Evolutionary conservation across 2,888 invertebrate genomes (phyloP).

Genomic region (Cataglyphis altisquamis): DNA sequence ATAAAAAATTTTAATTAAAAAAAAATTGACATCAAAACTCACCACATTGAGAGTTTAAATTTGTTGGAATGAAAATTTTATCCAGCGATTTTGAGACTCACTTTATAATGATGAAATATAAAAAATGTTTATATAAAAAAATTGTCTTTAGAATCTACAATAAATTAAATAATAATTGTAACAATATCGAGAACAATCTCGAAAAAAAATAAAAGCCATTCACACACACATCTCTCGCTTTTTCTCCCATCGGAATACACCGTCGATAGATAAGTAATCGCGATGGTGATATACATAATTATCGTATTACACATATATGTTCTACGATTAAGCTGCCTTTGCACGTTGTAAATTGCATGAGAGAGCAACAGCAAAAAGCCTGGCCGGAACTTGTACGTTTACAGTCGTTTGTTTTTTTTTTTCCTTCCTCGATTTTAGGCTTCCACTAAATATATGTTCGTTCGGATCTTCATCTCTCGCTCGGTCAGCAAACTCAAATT

Average conservation of each 20-base stretch:
- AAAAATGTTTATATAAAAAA: neutral
- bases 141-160: neutral
- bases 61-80: constrained; percentile 2
- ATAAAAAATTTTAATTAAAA: neutral
- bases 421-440: constrained; percentile 64
- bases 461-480: constrained; percentile 70
- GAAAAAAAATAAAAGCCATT: neutral
- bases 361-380: constrained; percentile 57
- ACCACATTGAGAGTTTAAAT: neutral
- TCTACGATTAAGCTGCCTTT: constrained; percentile 55
- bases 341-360: constrained; percentile 47
- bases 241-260: constrained; percentile 9
- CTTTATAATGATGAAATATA: neutral
- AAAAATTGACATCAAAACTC: neutral
- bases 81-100: neutral
- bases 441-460: constrained; percentile 63
- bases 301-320: constrained; percentile 22
- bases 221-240: constrained; percentile 2
- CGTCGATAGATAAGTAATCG: constrained; percentile 22
- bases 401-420: neutral
- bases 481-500: constrained; percentile 16
- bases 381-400: constrained; percentile 52
- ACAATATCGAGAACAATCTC: neutral
- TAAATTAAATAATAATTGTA: neutral
- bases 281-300: constrained; percentile 20